A percentile compares a stretch with the other conserved stretches of the same genome.
Evolutionary conservation across 1,140 invertebrate species (phyloP).

Genomic region (Oryzaephilus surinamensis): DNA sequence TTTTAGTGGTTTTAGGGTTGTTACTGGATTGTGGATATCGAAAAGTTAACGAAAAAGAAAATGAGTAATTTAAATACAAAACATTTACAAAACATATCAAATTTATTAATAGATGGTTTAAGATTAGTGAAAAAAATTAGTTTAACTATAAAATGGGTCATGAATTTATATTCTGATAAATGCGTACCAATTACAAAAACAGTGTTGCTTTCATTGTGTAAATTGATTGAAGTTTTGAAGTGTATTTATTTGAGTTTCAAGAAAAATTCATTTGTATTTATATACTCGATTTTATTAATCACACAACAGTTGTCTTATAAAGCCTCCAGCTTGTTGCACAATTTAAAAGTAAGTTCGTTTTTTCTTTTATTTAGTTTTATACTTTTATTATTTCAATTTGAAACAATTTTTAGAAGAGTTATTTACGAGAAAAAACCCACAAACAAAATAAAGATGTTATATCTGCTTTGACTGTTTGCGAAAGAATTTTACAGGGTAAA

Average conservation of each 20-base stretch:
- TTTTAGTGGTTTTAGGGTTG: conserved; percentile 26
- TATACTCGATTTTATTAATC: conserved; percentile 52
- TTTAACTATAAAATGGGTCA: conserved; percentile 54
- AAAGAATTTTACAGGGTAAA: conserved; percentile 54
- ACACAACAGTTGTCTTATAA: conserved; percentile 59
- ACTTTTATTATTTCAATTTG: conserved; percentile 6
- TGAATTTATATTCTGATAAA: conserved; percentile 69
- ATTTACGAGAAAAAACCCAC: conserved; percentile 48
- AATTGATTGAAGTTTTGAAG: conserved; percentile 73
- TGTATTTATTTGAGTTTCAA: conserved; percentile 55
- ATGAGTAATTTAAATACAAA: conserved; percentile 44
- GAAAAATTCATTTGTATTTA: conserved; percentile 45
- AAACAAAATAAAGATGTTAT: conserved; percentile 54
- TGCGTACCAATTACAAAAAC: conserved; percentile 69
- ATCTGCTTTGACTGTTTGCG: conserved; percentile 60
- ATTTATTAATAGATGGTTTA: conserved; percentile 54
- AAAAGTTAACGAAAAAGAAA: conserved; percentile 40
- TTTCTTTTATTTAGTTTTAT: conserved; percentile 6
- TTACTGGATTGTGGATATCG: conserved; percentile 55
- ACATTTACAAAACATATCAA: conserved; percentile 52
- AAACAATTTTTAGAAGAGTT: conserved; percentile 33
- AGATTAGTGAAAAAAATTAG: conserved; percentile 49
- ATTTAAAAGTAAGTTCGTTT: conserved; percentile 42
- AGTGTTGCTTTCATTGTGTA: conserved; percentile 64
- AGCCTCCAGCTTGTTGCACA: conserved; percentile 46